Evolutionary conservation across 1,140 invertebrate genomes (phyloP), one percentile per base, ranked within the genome.

Genomic region (Neodiprion lecontei): DNA sequence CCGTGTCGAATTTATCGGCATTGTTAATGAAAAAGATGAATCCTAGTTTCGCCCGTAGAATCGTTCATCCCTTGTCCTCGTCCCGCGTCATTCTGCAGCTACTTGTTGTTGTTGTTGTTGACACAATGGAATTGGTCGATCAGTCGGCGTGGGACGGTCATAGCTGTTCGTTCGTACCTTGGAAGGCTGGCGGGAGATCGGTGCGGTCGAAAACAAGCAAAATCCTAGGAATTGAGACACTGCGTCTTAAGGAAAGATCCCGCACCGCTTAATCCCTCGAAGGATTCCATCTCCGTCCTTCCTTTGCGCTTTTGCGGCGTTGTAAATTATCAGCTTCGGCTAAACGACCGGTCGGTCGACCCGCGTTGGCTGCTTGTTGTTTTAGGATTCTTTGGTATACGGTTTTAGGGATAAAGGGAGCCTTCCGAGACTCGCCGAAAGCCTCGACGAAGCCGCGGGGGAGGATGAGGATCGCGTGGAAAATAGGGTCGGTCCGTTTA

Each of bases 241-340:
- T 9, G 53, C 53, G 11, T 4, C n/a, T 61, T 5, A 61, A 61
- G 53, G 53, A 8, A 12, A 12, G 28, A 5, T 17, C 53, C 28
- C 5, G 28, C n/a, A 61, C 53, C 9, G 11, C 53, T 61, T 14
- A 61, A 61, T 61, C 53, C 53, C 28, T 40, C 53, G n/a, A 61
- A 61, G 53, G 53, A 61, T 61, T 40, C 28, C 28, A 0, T 40
- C 28, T 40, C 28, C 28, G 4, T 40, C 28, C 28, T 40, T 61
- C n/a, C 53, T 61, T 61, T 61, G 53, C 53, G 53, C 53, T 61
- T 61, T 61, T 61, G 53, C 53, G 53, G 53, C 53, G 53, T 17
- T 61, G 53, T 61, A 61, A 61, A 61, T 61, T 61, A 61, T 61
- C 53, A 61, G 53, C 11, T 61, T 9, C 8, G 9, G 53, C 53